These are phyloP conservation scores for Bovichtus diacanthus DNA, from an alignment of 2,797 vertebrate species.

Conservation along the genomic window DNA sequence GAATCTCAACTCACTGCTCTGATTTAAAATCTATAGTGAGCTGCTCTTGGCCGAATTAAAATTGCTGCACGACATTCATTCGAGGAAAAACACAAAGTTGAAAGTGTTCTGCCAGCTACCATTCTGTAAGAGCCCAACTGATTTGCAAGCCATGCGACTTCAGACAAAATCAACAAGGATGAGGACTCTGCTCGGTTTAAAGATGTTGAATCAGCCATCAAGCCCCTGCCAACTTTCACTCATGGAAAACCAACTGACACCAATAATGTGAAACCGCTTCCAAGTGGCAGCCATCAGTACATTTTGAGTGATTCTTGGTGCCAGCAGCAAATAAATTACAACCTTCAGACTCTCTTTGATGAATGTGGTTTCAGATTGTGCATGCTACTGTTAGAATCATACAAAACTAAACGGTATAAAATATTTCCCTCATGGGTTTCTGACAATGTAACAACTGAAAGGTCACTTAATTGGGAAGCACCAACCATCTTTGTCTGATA, in stretches of 20 bases:
- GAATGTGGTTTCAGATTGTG: constrained; percentile 8
- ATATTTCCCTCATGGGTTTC: constrained; percentile 23
- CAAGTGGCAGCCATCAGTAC: constrained; percentile 32
- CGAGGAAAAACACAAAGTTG: background rate
- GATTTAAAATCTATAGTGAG: background rate
- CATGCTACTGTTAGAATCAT: constrained; percentile 1
- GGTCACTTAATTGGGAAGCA: constrained; percentile 24
- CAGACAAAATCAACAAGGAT: constrained; percentile 32
- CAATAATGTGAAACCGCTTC: constrained; percentile 37
- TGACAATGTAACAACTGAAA: constrained; percentile 48
- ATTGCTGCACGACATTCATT: background rate
- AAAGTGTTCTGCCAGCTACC: constrained; percentile 8
- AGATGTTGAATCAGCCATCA: constrained; percentile 48
- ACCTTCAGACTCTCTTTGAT: constrained; percentile 5
- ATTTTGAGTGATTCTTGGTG: constrained; percentile 24
- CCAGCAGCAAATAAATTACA: constrained; percentile 33
- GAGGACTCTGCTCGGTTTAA: constrained; percentile 40
- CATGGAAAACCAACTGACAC: constrained; percentile 31
- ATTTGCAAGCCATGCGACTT: constrained; percentile 38
- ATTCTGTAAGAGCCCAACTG: background rate
- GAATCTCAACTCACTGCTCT: background rate
- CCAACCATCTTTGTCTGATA: background rate
- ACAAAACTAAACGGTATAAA: constrained; percentile 19
- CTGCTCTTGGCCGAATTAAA: background rate
- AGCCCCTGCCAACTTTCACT: constrained; percentile 26